A percentile compares a stretch with the other conserved stretches of the same genome.
Evolutionary conservation across 2,888 invertebrate species (phyloP).

Genomic region (Zeuzera pyrina): DNA sequence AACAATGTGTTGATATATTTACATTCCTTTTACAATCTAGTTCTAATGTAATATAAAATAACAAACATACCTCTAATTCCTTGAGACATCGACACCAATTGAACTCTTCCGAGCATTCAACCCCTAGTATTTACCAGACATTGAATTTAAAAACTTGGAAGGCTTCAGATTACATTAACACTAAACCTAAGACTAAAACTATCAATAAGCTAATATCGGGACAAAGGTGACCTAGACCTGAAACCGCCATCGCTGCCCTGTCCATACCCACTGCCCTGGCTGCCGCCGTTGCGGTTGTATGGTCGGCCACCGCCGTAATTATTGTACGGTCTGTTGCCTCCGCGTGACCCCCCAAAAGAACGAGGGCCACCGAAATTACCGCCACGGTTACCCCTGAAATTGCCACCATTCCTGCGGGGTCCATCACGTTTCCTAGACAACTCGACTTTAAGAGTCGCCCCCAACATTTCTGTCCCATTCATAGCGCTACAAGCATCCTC

Average conservation of each 20-base stretch:
- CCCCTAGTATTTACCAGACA: constrained; percentile 59
- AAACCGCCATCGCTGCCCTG: constrained; percentile 60
- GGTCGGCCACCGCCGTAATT: constrained; percentile 54
- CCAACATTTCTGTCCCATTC: constrained; percentile 90
- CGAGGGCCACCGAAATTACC: constrained; percentile 48
- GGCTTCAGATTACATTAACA: constrained; percentile 72
- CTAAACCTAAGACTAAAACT: constrained; percentile 66
- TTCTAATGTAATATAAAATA: too few species aligned
- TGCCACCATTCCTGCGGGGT: constrained; percentile 76
- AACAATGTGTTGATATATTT: too few species aligned
- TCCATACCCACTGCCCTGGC: constrained; percentile 37
- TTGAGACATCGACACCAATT: constrained; percentile 37
- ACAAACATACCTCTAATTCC: constrained; percentile 65
- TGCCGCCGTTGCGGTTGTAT: constrained; percentile 25
- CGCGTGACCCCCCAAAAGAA: constrained; percentile 59
- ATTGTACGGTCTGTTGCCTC: constrained; percentile 73
- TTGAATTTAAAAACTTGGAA: constrained; percentile 69
- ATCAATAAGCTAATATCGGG: constrained; percentile 60
- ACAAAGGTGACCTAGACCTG: constrained; percentile 67
- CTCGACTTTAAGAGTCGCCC: constrained; percentile 90
- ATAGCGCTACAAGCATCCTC: constrained; percentile 91
- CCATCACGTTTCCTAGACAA: constrained; percentile 87
- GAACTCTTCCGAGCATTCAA: constrained; percentile 63
- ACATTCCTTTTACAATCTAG: too few species aligned
- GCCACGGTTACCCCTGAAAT: constrained; percentile 67